Conservation (phyloP, 2,888 invertebrate species). For the Timema cristinae region DNA sequence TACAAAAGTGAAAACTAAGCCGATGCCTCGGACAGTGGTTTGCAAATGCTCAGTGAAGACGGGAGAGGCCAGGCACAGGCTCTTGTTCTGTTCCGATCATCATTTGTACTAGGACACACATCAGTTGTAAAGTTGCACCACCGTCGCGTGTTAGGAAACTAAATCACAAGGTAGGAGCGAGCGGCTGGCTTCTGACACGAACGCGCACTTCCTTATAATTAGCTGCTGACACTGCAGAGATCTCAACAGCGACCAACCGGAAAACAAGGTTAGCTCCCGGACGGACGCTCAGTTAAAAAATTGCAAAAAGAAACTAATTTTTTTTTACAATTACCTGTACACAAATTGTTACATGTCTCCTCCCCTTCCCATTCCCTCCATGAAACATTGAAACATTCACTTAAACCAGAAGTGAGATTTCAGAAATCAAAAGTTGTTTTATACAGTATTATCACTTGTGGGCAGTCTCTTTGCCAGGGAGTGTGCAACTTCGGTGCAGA, state of each 20-base stretch:
- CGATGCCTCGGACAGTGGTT: conserved; percentile 28
- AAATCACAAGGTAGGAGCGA: conserved; percentile 22
- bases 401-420: conserved; percentile 28
- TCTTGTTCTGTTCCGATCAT: conserved; percentile 19
- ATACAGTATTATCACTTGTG: conserved; percentile 34
- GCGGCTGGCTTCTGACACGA: no score
- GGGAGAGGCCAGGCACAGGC: conserved; percentile 22
- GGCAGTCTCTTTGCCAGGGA: conserved; percentile 23
- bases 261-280: conserved; percentile 16
- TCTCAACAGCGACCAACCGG: conserved; percentile 25
- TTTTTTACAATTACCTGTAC: conserved; percentile 32
- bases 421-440: conserved; percentile 28
- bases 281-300: conserved; percentile 23
- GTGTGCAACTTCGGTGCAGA: not conserved
- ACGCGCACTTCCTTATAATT: not conserved
- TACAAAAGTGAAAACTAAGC: conserved; percentile 37
- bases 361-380: conserved; percentile 22
- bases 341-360: conserved; percentile 30
- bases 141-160: conserved; percentile 25
- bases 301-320: conserved; percentile 15
- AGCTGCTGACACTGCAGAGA: conserved; percentile 23
- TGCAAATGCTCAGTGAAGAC: conserved; percentile 23
- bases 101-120: conserved; percentile 24
- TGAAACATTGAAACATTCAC: conserved; percentile 25
- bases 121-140: conserved; percentile 24